These are phyloP conservation scores for Anastrepha ludens DNA, from an alignment of 1,140 invertebrate species.

Conservation along the genomic window DNA sequence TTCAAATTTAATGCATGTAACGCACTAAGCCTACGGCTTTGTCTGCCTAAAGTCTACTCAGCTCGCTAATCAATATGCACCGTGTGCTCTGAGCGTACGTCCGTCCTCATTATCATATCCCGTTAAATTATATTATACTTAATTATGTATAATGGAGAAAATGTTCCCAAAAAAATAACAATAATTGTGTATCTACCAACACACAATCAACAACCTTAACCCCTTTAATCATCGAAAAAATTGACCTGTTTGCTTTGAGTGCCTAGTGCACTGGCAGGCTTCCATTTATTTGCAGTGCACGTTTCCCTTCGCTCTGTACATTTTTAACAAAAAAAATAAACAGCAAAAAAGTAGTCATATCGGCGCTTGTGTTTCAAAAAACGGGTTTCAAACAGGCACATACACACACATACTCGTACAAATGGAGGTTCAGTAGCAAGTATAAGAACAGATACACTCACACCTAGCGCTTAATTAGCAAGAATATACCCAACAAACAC, in stretches of 20 bases:
- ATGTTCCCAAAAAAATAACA: background rate
- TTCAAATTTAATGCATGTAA: no score
- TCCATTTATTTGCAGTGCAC: background rate
- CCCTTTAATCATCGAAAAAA: background rate
- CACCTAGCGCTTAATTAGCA: no score
- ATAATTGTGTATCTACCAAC: background rate
- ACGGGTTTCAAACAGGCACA: background rate
- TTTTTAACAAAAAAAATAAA: background rate
- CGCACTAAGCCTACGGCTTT: background rate
- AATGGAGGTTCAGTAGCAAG: no score
- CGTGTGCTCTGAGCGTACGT: background rate
- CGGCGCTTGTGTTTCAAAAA: background rate
- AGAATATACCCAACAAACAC: no score
- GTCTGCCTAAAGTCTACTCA: background rate
- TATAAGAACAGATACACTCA: no score
- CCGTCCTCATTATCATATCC: background rate
- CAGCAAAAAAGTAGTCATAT: no score
- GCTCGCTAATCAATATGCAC: background rate
- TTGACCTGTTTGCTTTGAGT: constrained; percentile 8
- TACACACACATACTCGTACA: no score
- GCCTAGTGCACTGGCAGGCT: background rate
- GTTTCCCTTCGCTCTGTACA: background rate
- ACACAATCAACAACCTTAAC: constrained; percentile 18
- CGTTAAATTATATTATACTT: background rate
- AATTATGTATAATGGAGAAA: background rate